phyloP scores from a whole-genome alignment of 2,888 invertebrate genomes.

The Drosophila mayaguana region DNA sequence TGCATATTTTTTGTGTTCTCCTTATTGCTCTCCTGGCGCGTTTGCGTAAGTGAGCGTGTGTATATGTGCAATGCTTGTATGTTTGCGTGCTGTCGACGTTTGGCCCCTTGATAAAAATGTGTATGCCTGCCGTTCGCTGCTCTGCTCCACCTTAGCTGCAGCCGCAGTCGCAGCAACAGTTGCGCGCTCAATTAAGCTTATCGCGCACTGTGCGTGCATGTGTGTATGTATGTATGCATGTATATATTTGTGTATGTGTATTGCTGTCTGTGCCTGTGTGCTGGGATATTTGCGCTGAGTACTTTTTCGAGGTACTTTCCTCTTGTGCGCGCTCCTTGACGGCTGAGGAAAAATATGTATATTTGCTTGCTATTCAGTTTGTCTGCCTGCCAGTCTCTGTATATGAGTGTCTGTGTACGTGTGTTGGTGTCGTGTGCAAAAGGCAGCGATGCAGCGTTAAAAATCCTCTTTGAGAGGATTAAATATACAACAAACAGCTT shows the following conservation, averaged over 20 bases:
- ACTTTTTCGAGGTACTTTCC: slow-evolving; percentile 79
- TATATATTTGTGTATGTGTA: slow-evolving; percentile 8
- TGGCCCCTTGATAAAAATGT: slow-evolving; percentile 74
- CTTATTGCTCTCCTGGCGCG: slow-evolving; percentile 76
- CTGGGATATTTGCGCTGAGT: slow-evolving; percentile 67
- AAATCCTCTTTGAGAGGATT: slow-evolving; percentile 81
- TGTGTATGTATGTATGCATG: slow-evolving; percentile 13
- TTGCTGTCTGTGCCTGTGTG: slow-evolving; percentile 23
- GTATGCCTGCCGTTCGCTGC: slow-evolving; percentile 42
- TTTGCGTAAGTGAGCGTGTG: slow-evolving; percentile 16
- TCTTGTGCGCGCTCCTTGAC: slow-evolving; percentile 68
- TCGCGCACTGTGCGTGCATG: slow-evolving; percentile 66
- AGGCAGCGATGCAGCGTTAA: slow-evolving; percentile 56
- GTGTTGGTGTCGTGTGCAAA: slow-evolving; percentile 77
- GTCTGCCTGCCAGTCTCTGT: slow-evolving; percentile 31
- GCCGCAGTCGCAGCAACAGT: slow-evolving; percentile 39
- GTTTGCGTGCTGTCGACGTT: slow-evolving; percentile 47
- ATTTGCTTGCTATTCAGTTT: slow-evolving; percentile 52
- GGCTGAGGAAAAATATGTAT: slow-evolving; percentile 36
- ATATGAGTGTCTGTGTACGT: slow-evolving; percentile 8
- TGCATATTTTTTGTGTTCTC: slow-evolving; percentile 61
- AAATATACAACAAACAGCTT: slow-evolving; percentile 72
- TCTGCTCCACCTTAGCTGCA: slow-evolving; percentile 44
- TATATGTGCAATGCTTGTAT: slow-evolving; percentile 9
- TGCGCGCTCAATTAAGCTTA: slow-evolving; percentile 77